These are phyloP conservation scores for Percopsis transmontana DNA, from an alignment of 2,113 vertebrate genomes.

Conservation along the genomic window DNA sequence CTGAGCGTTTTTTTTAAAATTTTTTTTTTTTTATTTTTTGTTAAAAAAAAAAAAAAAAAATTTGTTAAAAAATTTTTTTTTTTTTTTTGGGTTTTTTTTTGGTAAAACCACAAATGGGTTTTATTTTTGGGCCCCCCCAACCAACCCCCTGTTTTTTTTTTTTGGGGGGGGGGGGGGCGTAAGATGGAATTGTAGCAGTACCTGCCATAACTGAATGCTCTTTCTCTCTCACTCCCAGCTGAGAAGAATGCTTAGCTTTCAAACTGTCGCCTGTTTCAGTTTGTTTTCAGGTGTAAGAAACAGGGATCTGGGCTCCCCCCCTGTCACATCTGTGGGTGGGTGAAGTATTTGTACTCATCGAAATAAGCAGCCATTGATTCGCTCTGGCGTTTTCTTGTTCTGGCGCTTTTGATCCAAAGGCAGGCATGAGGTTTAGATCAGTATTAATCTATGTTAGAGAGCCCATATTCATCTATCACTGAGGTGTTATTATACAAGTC, in stretches of 20 bases:
- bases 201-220: slow-evolving; percentile 43
- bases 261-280: slow-evolving; percentile 62
- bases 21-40: too few species aligned
- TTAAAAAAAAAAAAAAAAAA: too few species aligned
- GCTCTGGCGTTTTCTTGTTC: slow-evolving; percentile 6
- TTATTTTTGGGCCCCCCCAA: too few species aligned
- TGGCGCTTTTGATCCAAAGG: not conserved
- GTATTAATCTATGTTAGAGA: not conserved
- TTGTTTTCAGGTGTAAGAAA: slow-evolving; percentile 70
- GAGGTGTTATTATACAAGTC: not conserved
- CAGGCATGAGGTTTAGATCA: not conserved
- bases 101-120: too few species aligned
- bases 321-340: slow-evolving; percentile 35
- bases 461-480: not conserved
- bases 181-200: slow-evolving; percentile 49
- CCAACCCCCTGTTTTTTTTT: too few species aligned
- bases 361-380: slow-evolving; percentile 30
- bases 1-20: not conserved
- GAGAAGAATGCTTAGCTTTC: slow-evolving; percentile 47
- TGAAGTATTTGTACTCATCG: slow-evolving; percentile 37
- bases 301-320: slow-evolving; percentile 46
- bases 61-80: too few species aligned
- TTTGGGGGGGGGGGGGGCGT: not conserved
- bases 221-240: slow-evolving; percentile 20
- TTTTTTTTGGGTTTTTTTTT: too few species aligned